Base-by-base conservation (phyloP, 64 coral and sea anemone genomes). In the Montipora sp. region DNA sequence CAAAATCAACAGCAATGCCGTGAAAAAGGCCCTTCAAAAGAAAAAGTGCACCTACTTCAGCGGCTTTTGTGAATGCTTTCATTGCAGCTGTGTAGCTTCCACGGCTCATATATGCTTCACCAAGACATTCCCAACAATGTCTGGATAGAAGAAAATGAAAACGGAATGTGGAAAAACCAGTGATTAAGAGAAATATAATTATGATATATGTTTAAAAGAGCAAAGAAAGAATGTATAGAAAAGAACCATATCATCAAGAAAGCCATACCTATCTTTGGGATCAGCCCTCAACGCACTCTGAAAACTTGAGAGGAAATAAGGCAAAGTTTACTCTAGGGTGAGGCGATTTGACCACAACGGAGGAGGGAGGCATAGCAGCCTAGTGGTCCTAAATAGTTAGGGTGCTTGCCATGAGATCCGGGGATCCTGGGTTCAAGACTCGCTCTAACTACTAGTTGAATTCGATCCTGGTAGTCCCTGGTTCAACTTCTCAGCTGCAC, bases 41-140 rank as follows among this genome's bases (percentile, higher is more conserved):
- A 36, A 55, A 10, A 5, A 57, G 16, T 8, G 51, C 63, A 68
- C 71, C 51, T 20, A 95, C 96, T 93, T 98, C 96, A 80, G 91
- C 21, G 36, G 96, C 90, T 73, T 94, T 83, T 8, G 96, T 87
- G 53, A 98, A 98, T 12, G 96, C 88, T 36, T 93, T 95, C 36
- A 98, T 79, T 48, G 96, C 96, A 44, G 96, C 88, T 23, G 84
- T 95, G 61, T 93, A 95, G 79, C 96, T 98, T 51, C 96, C 96
- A 47, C 96, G 88, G 49, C 96, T 98, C 91, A 98, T 93, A 83
- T 98, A 98, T 5, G 94, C 94, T 79, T 98, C 96, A 24, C 96
- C 96, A 19, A 98, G 91, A 93, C 96, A 98, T 20, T 98, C 96
- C 96, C 96, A 98, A 18, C 91, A 95, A 70, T 98, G 94, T 73